Conservation (phyloP, 2,888 invertebrate species). For the Drosophila antonietae region DNA sequence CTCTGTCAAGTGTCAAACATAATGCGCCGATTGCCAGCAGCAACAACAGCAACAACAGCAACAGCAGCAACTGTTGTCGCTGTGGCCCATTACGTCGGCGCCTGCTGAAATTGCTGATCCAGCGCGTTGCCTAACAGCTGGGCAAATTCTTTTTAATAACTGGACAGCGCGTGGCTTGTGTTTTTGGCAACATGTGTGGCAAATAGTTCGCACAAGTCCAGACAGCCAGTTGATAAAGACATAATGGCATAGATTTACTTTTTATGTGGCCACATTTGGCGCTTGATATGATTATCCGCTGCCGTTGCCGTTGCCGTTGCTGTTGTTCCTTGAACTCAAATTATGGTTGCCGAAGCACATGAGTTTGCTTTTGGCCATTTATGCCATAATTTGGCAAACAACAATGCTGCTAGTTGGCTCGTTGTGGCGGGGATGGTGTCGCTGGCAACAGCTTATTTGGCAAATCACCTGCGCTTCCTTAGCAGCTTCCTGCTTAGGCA, state of each 20-base stretch:
- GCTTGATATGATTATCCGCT: conserved; percentile 65
- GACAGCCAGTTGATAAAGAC: conserved; percentile 76
- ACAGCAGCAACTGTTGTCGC: conserved; percentile 63
- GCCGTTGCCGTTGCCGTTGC: conserved; percentile 8
- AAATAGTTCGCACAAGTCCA: conserved; percentile 72
- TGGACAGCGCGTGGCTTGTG: conserved; percentile 25
- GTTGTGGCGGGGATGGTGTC: no score
- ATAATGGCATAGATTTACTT: conserved; percentile 75
- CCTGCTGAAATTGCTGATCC: conserved; percentile 67
- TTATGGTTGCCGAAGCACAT: conserved; percentile 33
- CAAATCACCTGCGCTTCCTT: conserved; percentile 82
- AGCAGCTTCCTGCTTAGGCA: conserved; percentile 75
- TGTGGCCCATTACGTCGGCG: conserved; percentile 61
- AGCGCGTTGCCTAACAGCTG: conserved; percentile 23
- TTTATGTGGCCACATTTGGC: conserved; percentile 71
- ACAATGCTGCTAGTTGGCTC: conserved; percentile 22
- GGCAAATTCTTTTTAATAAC: conserved; percentile 80
- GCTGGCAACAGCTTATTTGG: conserved; percentile 60
- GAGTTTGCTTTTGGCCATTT: conserved; percentile 60
- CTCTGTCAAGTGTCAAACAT: conserved; percentile 76
- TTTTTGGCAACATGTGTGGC: conserved; percentile 68
- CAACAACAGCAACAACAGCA: conserved; percentile 33
- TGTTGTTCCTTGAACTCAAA: conserved; percentile 6
- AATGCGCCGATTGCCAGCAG: conserved; percentile 57
- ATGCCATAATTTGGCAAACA: conserved; percentile 66